These are phyloP conservation scores for Aulostomus chinensis DNA, from an alignment of 2,797 vertebrate species.

Conservation along the genomic window DNA sequence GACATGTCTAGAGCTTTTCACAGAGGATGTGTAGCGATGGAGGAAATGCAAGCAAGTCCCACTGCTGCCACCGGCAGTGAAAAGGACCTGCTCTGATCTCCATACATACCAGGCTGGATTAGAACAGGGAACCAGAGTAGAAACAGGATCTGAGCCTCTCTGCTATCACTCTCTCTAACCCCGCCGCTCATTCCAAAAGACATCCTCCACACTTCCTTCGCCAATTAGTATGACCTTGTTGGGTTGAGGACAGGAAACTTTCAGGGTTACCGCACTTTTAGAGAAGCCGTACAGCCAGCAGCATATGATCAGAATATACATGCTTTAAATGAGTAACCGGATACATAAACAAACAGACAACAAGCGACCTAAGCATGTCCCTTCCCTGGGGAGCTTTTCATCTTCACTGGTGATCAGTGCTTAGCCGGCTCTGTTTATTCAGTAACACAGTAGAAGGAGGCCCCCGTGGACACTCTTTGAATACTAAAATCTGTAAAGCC, in stretches of 20 bases:
- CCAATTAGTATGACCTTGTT: constrained; percentile 81
- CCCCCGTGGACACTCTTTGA: constrained; percentile 64
- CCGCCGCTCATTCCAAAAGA: constrained; percentile 57
- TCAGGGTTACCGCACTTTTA: constrained; percentile 34
- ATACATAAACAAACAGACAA: constrained; percentile 57
- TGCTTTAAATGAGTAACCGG: constrained; percentile 50
- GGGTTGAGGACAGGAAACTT: constrained; percentile 34
- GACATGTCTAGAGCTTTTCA: constrained; percentile 19
- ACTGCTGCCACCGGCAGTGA: constrained; percentile 44
- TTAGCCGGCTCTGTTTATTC: constrained; percentile 64
- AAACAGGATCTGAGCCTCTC: constrained; percentile 73
- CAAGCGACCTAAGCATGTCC: constrained; percentile 31
- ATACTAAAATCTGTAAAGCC: constrained; percentile 68
- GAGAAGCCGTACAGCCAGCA: constrained; percentile 30
- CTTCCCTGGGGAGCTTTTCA: constrained; percentile 46
- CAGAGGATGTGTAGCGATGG: constrained; percentile 23
- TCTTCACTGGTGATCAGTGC: constrained; percentile 51
- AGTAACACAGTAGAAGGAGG: constrained; percentile 65
- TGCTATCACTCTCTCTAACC: constrained; percentile 61
- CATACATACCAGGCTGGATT: constrained; percentile 78
- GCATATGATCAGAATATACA: constrained; percentile 72
- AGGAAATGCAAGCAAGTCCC: constrained; percentile 50
- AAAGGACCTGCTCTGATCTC: constrained; percentile 63
- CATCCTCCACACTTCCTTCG: constrained; percentile 72
- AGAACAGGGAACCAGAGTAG: constrained; percentile 72